A percentile compares a stretch with the other conserved stretches of the same genome.
Conservation (phyloP, 1,140 invertebrate species). For the Philopotamus ludificatus region DNA sequence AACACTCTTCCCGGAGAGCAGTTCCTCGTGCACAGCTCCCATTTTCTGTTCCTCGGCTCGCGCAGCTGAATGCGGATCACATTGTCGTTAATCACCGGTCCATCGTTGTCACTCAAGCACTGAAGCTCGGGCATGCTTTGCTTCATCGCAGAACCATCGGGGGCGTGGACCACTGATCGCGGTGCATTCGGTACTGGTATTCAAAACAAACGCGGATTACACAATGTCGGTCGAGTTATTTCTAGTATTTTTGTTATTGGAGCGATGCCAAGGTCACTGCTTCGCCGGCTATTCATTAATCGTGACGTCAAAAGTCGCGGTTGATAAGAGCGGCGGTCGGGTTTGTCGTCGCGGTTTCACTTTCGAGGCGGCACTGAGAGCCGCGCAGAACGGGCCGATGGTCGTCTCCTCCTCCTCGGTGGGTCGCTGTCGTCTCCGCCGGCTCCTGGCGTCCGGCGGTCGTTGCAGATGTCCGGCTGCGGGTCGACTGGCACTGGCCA, state of each 20-base stretch:
- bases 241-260: constrained; percentile 32
- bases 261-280: constrained; percentile 36
- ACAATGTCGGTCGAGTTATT: constrained; percentile 22
- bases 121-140: constrained; percentile 33
- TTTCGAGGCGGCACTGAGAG: neutral
- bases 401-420: constrained; percentile 14
- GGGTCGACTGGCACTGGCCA: constrained; percentile 22
- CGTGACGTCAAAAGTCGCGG: constrained; percentile 8
- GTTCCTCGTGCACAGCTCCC: constrained; percentile 54
- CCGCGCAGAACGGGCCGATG: neutral
- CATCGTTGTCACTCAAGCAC: constrained; percentile 47
- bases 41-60: constrained; percentile 52
- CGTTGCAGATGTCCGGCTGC: constrained; percentile 12
- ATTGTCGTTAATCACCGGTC: constrained; percentile 53
- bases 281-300: constrained; percentile 16
- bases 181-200: constrained; percentile 1
- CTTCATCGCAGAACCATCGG: constrained; percentile 16
- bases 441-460: neutral
- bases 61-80: constrained; percentile 54
- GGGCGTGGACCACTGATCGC: neutral
- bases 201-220: constrained; percentile 19
- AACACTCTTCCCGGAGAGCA: constrained; percentile 51
- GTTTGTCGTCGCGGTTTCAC: neutral
- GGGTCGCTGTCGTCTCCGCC: constrained; percentile 9
- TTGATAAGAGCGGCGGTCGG: neutral